A percentile compares a stretch with the other conserved stretches of the same genome.
phyloP scores from a whole-genome alignment of 1,140 invertebrate species.

The Ostrea edulis region DNA sequence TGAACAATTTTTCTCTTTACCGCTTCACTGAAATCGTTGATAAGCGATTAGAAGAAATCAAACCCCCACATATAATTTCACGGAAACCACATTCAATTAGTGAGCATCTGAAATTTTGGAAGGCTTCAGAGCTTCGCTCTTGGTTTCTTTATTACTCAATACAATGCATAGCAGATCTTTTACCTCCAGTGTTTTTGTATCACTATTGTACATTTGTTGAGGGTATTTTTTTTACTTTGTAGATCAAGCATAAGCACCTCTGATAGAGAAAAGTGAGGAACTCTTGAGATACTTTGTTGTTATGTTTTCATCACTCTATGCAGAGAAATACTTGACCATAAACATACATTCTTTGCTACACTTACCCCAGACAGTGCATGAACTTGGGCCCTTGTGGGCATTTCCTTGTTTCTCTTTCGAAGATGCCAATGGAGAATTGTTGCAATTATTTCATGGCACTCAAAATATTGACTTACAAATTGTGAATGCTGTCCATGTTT shows the following conservation, averaged over 20 bases:
- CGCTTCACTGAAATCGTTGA: constrained; percentile 22
- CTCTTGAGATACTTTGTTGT: constrained; percentile 44
- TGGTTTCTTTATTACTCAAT: constrained; percentile 42
- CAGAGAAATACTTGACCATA: no score
- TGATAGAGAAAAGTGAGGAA: constrained; percentile 30
- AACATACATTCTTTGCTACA: constrained; percentile 46
- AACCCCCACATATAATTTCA: constrained; percentile 26
- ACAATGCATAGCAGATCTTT: constrained; percentile 12
- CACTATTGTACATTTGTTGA: constrained; percentile 42
- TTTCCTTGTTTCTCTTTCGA: constrained; percentile 57
- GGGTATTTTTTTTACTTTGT: constrained; percentile 28
- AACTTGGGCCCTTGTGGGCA: constrained; percentile 40
- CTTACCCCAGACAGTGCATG: constrained; percentile 40
- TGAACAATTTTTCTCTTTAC: constrained; percentile 30
- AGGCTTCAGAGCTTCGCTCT: constrained; percentile 39
- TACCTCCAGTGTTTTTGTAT: constrained; percentile 23
- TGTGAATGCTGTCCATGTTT: constrained; percentile 37
- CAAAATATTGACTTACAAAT: constrained; percentile 53
- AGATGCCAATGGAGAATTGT: constrained; percentile 54
- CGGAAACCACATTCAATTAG: constrained; percentile 36
- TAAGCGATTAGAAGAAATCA: neutral
- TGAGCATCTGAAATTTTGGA: constrained; percentile 49
- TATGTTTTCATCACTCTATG: constrained; percentile 26
- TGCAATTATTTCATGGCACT: constrained; percentile 56
- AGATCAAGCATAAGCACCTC: constrained; percentile 11